Conservation (phyloP, 1,140 invertebrate genomes). For the Ephestia elutella region DNA sequence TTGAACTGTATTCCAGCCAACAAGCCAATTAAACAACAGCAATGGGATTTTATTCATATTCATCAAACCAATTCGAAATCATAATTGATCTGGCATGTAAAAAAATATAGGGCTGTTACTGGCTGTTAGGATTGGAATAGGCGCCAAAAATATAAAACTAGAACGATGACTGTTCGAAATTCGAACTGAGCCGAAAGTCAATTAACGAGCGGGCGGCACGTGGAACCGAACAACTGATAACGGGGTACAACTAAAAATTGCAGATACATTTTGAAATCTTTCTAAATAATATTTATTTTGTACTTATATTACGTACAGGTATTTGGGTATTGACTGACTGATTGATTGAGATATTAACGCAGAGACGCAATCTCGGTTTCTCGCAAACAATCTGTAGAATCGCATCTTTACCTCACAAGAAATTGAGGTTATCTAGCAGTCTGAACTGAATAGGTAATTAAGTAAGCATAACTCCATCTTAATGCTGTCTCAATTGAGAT, state of each 20-base stretch:
- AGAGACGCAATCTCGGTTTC: too few species aligned
- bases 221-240: conserved; percentile 41
- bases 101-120: conserved; percentile 69
- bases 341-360: too few species aligned
- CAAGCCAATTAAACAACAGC: conserved; percentile 67
- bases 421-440: too few species aligned
- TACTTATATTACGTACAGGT: too few species aligned
- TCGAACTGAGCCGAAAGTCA: conserved; percentile 61
- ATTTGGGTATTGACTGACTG: too few species aligned
- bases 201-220: conserved; percentile 57
- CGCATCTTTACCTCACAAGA: too few species aligned
- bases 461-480: too few species aligned
- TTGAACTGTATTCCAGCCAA: conserved; percentile 54
- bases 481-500: too few species aligned
- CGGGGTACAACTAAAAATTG: conserved; percentile 21
- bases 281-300: too few species aligned
- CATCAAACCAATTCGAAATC: conserved; percentile 72
- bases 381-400: too few species aligned
- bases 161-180: conserved; percentile 68
- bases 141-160: conserved; percentile 71
- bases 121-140: conserved; percentile 65
- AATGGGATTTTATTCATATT: conserved; percentile 71
- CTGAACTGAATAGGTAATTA: too few species aligned
- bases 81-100: conserved; percentile 72
- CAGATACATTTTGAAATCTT: not conserved